These are phyloP conservation scores for Murina feae DNA, from an alignment of 2,113 vertebrate species.

Conservation along the genomic window DNA sequence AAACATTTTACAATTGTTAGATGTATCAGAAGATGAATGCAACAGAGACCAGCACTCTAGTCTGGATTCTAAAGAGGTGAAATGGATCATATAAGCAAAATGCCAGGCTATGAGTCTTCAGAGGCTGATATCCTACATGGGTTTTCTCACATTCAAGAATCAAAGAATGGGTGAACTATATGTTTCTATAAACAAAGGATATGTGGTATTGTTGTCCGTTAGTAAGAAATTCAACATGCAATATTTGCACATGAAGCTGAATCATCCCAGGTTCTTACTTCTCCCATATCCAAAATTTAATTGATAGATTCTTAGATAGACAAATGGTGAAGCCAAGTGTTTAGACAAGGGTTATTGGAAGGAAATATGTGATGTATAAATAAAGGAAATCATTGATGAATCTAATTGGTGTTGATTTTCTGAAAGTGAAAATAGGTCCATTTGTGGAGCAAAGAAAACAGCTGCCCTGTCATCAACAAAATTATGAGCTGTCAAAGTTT, in stretches of 20 bases:
- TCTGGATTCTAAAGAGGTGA: neutral
- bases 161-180: neutral
- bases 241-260: neutral
- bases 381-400: neutral
- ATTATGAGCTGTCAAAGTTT: neutral
- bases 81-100: neutral
- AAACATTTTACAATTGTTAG: neutral
- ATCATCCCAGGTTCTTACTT: neutral
- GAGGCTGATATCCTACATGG: neutral
- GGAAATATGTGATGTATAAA: neutral
- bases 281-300: neutral
- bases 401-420: neutral
- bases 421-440: neutral
- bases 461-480: neutral
- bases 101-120: neutral
- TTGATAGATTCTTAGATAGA: neutral
- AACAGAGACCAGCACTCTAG: neutral
- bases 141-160: neutral
- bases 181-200: neutral
- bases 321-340: neutral
- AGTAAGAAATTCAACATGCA: neutral
- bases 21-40: neutral
- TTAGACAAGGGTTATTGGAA: neutral
- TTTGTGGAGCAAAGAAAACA: neutral
- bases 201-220: neutral